These are phyloP conservation scores for Cryptophagus acutangulus DNA, from an alignment of 2,888 invertebrate genomes.

Conservation along the genomic window DNA sequence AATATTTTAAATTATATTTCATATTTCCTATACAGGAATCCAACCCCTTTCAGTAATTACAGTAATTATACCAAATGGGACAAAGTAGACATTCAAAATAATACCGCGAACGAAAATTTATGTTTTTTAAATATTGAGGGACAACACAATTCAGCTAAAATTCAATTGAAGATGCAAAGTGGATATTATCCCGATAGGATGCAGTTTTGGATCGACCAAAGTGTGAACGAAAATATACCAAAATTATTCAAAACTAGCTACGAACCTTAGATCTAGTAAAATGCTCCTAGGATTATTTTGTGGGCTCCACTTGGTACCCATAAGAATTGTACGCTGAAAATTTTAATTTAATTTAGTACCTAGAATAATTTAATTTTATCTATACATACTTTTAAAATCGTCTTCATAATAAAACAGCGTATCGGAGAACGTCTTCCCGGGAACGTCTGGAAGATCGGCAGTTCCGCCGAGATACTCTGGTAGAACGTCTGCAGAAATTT, in stretches of 20 bases:
- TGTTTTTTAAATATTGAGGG: constrained; percentile 28
- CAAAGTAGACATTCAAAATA: constrained; percentile 12
- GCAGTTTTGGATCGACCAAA: constrained; percentile 16
- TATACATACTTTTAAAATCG: constrained; percentile 62
- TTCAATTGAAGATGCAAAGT: constrained; percentile 6
- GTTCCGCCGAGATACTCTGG: constrained; percentile 64
- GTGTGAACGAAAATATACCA: constrained; percentile 17
- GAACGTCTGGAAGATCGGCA: constrained; percentile 57
- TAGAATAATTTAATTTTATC: constrained; percentile 1
- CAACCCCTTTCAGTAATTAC: constrained; percentile 18
- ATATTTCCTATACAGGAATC: constrained; percentile 25
- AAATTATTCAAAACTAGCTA: no score
- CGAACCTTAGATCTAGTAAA: no score
- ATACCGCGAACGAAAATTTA: constrained; percentile 23
- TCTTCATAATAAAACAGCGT: constrained; percentile 63
- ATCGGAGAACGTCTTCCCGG: constrained; percentile 61
- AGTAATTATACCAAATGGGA: constrained; percentile 16
- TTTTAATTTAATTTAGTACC: no score
- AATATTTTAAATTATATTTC: constrained; percentile 2
- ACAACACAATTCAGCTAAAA: neutral
- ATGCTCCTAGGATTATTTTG: no score
- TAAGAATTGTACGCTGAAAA: no score
- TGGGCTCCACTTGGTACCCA: no score
- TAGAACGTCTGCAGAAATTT: constrained; percentile 56
- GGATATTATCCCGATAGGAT: constrained; percentile 15